phyloP scores from a whole-genome alignment of 2,888 invertebrate species.

The Thereva unica region DNA sequence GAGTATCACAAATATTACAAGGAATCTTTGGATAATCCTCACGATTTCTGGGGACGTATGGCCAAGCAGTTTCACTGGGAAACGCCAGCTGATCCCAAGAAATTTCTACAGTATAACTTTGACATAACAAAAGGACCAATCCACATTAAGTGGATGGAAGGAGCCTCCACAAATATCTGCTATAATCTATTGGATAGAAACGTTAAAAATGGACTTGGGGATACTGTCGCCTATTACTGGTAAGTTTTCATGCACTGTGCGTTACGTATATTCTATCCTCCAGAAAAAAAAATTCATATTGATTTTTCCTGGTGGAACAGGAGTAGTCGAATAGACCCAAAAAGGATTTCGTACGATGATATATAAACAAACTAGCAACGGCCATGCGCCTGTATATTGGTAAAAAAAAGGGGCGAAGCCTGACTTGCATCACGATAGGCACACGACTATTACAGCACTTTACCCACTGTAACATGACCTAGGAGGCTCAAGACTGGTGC shows the following conservation, averaged over 20 bases:
- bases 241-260: slow-evolving; percentile 60
- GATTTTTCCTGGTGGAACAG: slow-evolving; percentile 34
- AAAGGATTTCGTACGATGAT: too few relatives aligned
- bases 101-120: slow-evolving; percentile 90
- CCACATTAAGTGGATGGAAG: slow-evolving; percentile 93
- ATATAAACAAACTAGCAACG: too few relatives aligned
- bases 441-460: too few relatives aligned
- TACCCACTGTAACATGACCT: too few relatives aligned
- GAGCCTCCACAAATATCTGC: slow-evolving; percentile 91
- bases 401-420: too few relatives aligned
- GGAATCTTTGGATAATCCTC: slow-evolving; percentile 84
- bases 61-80: slow-evolving; percentile 95
- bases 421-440: too few relatives aligned
- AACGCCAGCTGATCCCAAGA: slow-evolving; percentile 71
- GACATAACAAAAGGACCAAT: slow-evolving; percentile 86
- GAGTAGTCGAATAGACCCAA: not conserved
- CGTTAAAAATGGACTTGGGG: slow-evolving; percentile 84
- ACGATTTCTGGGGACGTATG: slow-evolving; percentile 90
- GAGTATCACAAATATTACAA: slow-evolving; percentile 84
- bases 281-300: slow-evolving; percentile 20
- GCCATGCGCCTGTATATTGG: too few relatives aligned
- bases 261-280: slow-evolving; percentile 8
- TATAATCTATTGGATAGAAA: slow-evolving; percentile 94
- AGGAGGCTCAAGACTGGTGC: too few relatives aligned
- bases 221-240: slow-evolving; percentile 94